Percentiles rank a stretch among this genome's conserved stretches.
These are phyloP conservation scores for Neosilurus hyrtlii DNA, from an alignment of 2,797 vertebrate species.

Conservation along the genomic window DNA sequence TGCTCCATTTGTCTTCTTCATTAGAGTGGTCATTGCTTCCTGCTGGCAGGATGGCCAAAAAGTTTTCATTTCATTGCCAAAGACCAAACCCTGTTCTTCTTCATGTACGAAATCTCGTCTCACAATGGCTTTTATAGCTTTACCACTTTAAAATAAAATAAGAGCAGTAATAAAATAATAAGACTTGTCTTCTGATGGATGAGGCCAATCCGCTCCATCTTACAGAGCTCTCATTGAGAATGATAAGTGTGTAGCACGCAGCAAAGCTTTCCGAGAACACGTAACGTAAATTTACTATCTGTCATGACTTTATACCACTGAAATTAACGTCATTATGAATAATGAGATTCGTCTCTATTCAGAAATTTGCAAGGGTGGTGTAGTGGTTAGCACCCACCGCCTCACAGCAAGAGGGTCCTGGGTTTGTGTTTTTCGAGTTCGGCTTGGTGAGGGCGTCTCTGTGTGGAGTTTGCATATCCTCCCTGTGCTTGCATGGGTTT, in stretches of 20 bases:
- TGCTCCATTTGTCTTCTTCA: constrained; percentile 43
- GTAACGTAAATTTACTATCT: background rate
- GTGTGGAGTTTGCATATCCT: no score
- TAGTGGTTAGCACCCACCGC: no score
- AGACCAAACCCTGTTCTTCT: constrained; percentile 27
- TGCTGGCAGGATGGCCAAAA: constrained; percentile 71
- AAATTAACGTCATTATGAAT: background rate
- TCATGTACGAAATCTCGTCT: constrained; percentile 9
- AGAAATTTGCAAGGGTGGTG: background rate
- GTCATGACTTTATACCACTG: no score
- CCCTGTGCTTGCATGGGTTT: no score
- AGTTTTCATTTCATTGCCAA: constrained; percentile 21
- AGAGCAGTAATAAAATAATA: background rate
- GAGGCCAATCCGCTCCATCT: constrained; percentile 13
- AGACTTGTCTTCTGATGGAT: background rate
- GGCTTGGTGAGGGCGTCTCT: no score
- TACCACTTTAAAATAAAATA: background rate
- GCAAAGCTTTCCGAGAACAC: background rate
- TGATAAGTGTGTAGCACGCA: background rate
- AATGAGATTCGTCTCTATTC: no score
- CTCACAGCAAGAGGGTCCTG: no score
- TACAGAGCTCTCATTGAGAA: background rate
- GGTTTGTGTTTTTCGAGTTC: no score
- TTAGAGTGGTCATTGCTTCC: constrained; percentile 62
- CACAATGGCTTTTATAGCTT: background rate